phyloP scores from a whole-genome alignment of 2,888 invertebrate species.

The Crossocerus cetratus region DNA sequence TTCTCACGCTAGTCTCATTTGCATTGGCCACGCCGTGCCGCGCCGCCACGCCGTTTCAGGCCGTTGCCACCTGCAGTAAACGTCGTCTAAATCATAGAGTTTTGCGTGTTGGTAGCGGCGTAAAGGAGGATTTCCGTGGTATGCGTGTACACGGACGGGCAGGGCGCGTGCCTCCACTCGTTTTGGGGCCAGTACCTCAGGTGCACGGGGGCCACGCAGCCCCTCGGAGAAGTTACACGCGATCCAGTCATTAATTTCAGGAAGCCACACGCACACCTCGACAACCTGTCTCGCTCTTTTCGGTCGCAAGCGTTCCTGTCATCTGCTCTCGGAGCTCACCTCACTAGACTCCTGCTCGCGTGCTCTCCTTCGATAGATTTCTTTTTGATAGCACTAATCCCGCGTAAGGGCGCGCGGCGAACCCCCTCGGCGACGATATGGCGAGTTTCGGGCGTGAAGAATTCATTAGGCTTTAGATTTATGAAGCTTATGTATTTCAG shows the following conservation, averaged over 20 bases:
- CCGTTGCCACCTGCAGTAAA: constrained; percentile 17
- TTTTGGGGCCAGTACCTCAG: constrained; percentile 47
- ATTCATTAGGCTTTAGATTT: background rate
- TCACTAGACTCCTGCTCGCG: constrained; percentile 19
- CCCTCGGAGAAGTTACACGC: constrained; percentile 52
- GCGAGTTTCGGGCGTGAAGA: constrained; percentile 13
- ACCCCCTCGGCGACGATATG: background rate
- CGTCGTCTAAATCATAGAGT: constrained; percentile 43
- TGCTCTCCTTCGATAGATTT: constrained; percentile 30
- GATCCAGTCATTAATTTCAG: constrained; percentile 59
- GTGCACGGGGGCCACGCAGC: constrained; percentile 35
- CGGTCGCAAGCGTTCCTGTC: background rate
- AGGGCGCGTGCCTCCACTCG: constrained; percentile 57
- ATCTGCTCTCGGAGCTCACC: constrained; percentile 15
- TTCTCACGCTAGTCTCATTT: background rate
- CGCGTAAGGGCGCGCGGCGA: constrained; percentile 7
- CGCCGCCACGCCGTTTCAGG: background rate
- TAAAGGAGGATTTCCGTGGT: background rate
- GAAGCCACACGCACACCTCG: constrained; percentile 38
- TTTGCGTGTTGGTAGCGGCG: background rate
- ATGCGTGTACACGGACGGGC: constrained; percentile 17
- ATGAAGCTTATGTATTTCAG: no score
- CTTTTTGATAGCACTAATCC: constrained; percentile 29
- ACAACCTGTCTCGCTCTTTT: constrained; percentile 25
- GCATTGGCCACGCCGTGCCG: background rate